Base-by-base conservation (phyloP, 1,140 invertebrate genomes). In the Homalodisca vitripennis region DNA sequence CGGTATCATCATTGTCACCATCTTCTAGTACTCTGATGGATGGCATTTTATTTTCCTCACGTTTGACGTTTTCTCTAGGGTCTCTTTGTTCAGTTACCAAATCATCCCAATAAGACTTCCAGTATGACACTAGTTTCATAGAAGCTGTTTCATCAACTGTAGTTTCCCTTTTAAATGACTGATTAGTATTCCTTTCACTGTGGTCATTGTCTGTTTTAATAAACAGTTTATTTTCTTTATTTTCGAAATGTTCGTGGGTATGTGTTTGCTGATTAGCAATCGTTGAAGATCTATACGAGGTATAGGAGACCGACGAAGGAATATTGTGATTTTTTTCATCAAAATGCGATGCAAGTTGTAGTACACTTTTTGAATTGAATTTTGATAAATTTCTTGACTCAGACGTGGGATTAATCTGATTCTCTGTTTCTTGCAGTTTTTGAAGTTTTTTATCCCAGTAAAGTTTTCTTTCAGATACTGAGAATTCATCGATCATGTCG, bases 91-190 rank as follows among this genome's bases (percentile, higher is more conserved):
- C 63, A 41, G 10, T 66, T 47, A 66, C 22, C 32, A 66, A 24
- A 46, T 66, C 63, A 27, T 66, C 63, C 63, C 63, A 66, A 22
- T 46, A 66, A 6, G 32, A 47, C 47, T 66, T 66, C 63, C 63
- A 66, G 14, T 66, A 41, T 13, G 26, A 48, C 3, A 46, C 41
- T 27, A 46, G 26, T 48, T 66, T 66, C 34, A 34, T 64, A 6
- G 62, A 32, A n/a, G 34, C 29, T 30, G 51, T 30, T 12, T 2
- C 30, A 24, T 57, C 14, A 6, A 68, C 31, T 10, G 22, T 31
- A 29, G 32, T 20, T 2, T 68, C 27, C 20, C 31, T 68, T 30
- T 32, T 30, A 24, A 32, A n/a, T 46, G 24, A 46, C 29, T 46
- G 46, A 22, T 10, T 1, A 30, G 30, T 27, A 20, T 29, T 27